Conservation (phyloP, 1,140 invertebrate species). For the Brachionus rotundiformis region DNA sequence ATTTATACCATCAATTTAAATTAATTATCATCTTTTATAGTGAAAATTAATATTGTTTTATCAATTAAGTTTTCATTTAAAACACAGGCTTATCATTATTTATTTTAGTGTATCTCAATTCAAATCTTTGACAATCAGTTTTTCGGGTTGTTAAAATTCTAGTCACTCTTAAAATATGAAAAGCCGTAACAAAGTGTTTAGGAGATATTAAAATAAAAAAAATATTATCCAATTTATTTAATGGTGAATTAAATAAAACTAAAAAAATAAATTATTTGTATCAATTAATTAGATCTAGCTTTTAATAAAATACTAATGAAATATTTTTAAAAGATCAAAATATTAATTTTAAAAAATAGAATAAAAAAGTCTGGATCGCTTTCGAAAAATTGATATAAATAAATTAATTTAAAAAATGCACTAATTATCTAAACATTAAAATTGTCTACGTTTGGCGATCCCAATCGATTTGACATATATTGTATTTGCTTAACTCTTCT, state of each 20-base stretch:
- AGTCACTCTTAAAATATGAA: too few relatives aligned
- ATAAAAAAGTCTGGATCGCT: background rate
- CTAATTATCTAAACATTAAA: constrained; percentile 25
- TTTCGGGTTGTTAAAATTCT: too few relatives aligned
- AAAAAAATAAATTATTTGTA: constrained; percentile 25
- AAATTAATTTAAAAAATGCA: background rate
- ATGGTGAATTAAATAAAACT: background rate
- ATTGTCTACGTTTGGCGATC: background rate
- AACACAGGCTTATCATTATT: too few relatives aligned
- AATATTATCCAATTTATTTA: too few relatives aligned
- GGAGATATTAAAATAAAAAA: too few relatives aligned
- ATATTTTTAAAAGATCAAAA: background rate
- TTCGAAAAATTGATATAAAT: constrained; percentile 20
- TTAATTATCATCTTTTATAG: too few relatives aligned
- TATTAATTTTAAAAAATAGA: background rate
- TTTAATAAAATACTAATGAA: background rate
- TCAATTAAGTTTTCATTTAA: too few relatives aligned
- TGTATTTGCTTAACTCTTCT: constrained; percentile 43
- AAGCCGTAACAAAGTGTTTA: too few relatives aligned
- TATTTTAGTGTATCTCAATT: too few relatives aligned
- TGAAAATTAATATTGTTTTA: too few relatives aligned
- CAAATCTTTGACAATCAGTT: too few relatives aligned
- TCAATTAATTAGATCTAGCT: background rate
- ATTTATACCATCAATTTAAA: too few relatives aligned
- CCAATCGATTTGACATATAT: constrained; percentile 37